These are phyloP conservation scores for Diorhabda sublineata DNA, from an alignment of 1,140 invertebrate species.

Conservation along the genomic window DNA sequence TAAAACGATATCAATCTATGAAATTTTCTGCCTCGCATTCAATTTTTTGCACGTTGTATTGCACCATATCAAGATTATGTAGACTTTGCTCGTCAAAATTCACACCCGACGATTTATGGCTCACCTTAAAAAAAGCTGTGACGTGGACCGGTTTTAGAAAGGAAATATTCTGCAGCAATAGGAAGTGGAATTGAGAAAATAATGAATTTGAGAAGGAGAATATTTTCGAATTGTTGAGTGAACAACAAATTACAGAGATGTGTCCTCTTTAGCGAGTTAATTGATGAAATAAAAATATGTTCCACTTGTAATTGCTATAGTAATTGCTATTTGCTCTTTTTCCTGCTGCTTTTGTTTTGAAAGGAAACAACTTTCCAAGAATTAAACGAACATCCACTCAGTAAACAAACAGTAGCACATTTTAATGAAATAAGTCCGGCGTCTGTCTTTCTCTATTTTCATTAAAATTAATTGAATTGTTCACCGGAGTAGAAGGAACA, in stretches of 20 bases:
- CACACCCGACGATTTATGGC: no score
- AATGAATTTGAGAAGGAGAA: no score
- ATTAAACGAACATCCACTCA: background rate
- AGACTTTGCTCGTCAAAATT: no score
- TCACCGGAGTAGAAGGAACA: background rate
- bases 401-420: background rate
- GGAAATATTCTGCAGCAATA: no score
- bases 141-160: no score
- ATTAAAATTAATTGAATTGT: conserved; percentile 3
- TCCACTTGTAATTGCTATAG: background rate
- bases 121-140: no score
- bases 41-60: no score
- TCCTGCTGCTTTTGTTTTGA: background rate
- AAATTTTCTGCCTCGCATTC: no score
- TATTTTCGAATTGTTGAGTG: background rate
- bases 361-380: background rate
- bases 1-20: no score
- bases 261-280: background rate
- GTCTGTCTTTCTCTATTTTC: conserved; percentile 2
- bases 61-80: no score
- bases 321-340: conserved; percentile 3
- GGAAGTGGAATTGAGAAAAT: no score
- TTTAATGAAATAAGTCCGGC: background rate
- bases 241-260: background rate
- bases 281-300: background rate